Evolutionary conservation across 2,113 vertebrate species (phyloP).

Genomic region (Eira barbara): DNA sequence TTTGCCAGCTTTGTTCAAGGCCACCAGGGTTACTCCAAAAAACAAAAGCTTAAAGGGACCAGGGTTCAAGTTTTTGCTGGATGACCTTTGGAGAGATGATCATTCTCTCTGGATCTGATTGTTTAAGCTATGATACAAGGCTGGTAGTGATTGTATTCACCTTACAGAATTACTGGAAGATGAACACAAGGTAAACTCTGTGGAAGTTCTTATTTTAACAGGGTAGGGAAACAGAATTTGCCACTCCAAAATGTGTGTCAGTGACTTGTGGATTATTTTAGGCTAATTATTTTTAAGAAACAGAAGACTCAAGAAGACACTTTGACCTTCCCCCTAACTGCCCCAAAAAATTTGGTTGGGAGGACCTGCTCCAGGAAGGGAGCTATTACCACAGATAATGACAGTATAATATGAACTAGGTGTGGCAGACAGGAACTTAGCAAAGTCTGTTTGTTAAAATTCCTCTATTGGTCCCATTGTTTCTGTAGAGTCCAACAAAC

Average conservation of each 20-base stretch:
- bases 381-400: not conserved
- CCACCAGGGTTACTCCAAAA: not conserved
- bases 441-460: not conserved
- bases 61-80: not conserved
- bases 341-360: not conserved
- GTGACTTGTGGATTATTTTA: not conserved
- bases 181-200: not conserved
- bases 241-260: not conserved
- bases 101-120: not conserved
- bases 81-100: not conserved
- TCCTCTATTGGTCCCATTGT: not conserved
- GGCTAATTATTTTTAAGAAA: not conserved
- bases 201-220: not conserved
- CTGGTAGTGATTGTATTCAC: not conserved
- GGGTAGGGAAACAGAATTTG: not conserved
- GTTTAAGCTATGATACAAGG: not conserved
- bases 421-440: not conserved
- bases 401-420: not conserved
- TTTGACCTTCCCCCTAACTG: not conserved
- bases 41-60: not conserved
- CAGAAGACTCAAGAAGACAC: not conserved
- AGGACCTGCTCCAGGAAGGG: not conserved
- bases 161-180: not conserved
- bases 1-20: not conserved
- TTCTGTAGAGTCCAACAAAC: not conserved